phyloP scores from a whole-genome alignment of 2,888 invertebrate genomes.

The Apomyelois bistriatella region DNA sequence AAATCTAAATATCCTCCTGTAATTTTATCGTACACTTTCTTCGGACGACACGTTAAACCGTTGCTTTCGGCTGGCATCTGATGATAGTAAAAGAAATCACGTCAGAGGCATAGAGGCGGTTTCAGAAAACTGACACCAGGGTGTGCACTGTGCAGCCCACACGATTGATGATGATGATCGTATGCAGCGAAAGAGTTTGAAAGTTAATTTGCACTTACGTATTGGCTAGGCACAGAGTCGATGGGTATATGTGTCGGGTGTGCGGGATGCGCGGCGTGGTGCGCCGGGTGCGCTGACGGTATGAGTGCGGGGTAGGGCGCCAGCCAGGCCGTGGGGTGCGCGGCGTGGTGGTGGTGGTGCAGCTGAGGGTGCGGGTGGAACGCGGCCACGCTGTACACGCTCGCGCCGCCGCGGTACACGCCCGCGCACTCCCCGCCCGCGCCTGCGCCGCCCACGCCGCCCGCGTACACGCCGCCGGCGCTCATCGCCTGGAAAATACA shows the following conservation, averaged over 20 bases:
- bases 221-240: slow-evolving; percentile 75
- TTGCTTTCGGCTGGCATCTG: too few relatives aligned
- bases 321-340: slow-evolving; percentile 67
- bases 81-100: too few relatives aligned
- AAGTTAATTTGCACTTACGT: slow-evolving; percentile 49
- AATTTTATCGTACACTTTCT: too few relatives aligned
- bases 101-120: too few relatives aligned
- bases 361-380: slow-evolving; percentile 70
- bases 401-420: slow-evolving; percentile 66
- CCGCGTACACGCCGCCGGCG: slow-evolving; percentile 67
- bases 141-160: too few relatives aligned
- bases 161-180: too few relatives aligned
- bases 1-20: too few relatives aligned
- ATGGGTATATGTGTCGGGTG: slow-evolving; percentile 69
- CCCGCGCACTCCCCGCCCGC: slow-evolving; percentile 63
- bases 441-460: slow-evolving; percentile 54
- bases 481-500: slow-evolving; percentile 52
- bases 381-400: slow-evolving; percentile 69
- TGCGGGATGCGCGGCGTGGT: slow-evolving; percentile 59
- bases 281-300: slow-evolving; percentile 60
- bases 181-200: not conserved
- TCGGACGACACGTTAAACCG: too few relatives aligned
- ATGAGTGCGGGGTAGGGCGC: slow-evolving; percentile 69
- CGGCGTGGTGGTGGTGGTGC: slow-evolving; percentile 67
- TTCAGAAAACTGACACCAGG: too few relatives aligned